Base-by-base conservation (phyloP, 2,113 vertebrate genomes). In the Oophaga pumilio region DNA sequence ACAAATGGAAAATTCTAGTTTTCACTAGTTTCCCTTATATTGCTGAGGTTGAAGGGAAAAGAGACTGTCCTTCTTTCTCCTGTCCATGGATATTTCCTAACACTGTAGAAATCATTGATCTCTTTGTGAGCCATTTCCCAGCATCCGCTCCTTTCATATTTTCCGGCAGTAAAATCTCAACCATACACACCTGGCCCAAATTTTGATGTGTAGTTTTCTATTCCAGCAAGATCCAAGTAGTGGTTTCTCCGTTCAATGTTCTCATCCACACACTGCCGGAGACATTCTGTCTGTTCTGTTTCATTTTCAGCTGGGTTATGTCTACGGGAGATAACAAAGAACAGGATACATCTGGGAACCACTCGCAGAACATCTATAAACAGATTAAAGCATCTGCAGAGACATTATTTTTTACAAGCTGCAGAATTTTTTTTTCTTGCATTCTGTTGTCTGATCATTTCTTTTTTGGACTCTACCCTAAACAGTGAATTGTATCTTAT, bases 231-330 rank as follows among this genome's bases (percentile, higher is more conserved):
- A 93, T 99, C 98, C 93, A 99, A 95, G 91, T 99, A 99, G 96
- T 99, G 98, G 96, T 99, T 99, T 95, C 98, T 97, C 93, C 98
- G 97, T 94, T 99, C 98, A 82, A 98, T 97, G 94, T 99, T 99
- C 95, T 99, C 98, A 86, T 99, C 98, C 85, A 99, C 97, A 50
- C 97, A 98, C 87, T 97, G 96, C 90, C 95, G 96, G 90, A 96
- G 96, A 95, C 97, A 97, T 91, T 94, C 95, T 17, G 94, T 93
- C 92, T 97, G 97, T 88, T 95, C 95, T 90, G 94, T 93, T 91
- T 94, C 96, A 93, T 96, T 95, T 92, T 99, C 97, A 50, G 94
- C 95, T 91, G 97, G 97, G 94, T 98, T 96, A 90, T 96, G 95
- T 94, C 98, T 99, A 93, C 28, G 85, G 90, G 11, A 71, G 89